Evolutionary conservation across 2,113 vertebrate genomes (phyloP).

Genomic region (Garra rufa): DNA sequence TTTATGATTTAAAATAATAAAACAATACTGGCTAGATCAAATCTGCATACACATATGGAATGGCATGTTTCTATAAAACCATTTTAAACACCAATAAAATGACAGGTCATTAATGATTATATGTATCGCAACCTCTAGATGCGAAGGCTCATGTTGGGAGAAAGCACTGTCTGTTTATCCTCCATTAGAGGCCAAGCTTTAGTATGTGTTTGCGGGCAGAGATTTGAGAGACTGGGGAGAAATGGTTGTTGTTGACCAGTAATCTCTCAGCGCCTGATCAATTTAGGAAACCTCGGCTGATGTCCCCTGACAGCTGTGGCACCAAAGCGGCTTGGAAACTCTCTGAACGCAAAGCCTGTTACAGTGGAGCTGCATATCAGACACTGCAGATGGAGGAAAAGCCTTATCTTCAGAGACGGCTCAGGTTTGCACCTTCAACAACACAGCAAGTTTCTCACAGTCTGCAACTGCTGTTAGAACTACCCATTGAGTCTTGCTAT

Average conservation of each 20-base stretch:
- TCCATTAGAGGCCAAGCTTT: slow-evolving; percentile 28
- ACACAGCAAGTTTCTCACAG: background rate
- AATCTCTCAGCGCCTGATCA: slow-evolving; percentile 58
- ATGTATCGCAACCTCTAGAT: background rate
- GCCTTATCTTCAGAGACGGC: slow-evolving; percentile 41
- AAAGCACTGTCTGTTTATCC: background rate
- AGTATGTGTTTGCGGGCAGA: slow-evolving; percentile 2
- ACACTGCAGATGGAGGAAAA: slow-evolving; percentile 37
- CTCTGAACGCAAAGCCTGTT: slow-evolving; percentile 55
- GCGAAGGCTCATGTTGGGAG: background rate
- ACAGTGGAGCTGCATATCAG: slow-evolving; percentile 52
- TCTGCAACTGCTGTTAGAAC: background rate
- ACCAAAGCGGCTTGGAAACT: slow-evolving; percentile 51
- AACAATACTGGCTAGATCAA: too few species aligned
- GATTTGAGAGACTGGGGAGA: slow-evolving; percentile 39
- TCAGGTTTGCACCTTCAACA: slow-evolving; percentile 30
- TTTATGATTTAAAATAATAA: too few species aligned
- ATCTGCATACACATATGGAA: too few species aligned
- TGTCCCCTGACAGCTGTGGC: slow-evolving; percentile 56
- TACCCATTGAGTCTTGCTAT: background rate
- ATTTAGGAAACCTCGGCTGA: slow-evolving; percentile 56
- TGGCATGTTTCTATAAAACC: background rate
- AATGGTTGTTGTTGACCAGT: slow-evolving; percentile 48
- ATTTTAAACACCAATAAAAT: background rate
- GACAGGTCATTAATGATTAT: background rate